Evolutionary conservation across 1,140 invertebrate genomes (phyloP), one percentile per base, ranked within the genome.

Genomic region (Drosophila carrolli): DNA sequence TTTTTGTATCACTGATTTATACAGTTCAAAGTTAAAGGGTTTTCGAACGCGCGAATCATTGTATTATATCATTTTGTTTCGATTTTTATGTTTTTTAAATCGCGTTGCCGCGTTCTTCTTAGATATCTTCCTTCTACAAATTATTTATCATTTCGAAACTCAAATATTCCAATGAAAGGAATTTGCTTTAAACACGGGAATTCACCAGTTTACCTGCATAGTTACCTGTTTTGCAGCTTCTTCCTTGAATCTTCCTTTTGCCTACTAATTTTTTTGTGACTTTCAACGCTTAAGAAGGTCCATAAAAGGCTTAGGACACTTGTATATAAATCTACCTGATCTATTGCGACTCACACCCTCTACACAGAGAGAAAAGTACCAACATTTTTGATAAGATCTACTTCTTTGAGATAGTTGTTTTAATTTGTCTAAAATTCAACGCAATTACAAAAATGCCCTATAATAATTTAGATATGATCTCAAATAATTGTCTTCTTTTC

Each of bases 301-400:
- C 75, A 75, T 79, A 86, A 88, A 86, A 46, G 79, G 80, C 83
- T 86, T 86, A 86, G 68, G 68, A 71, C 65, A 71, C 65, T 71
- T 58, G 51, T 14, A 35, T 38, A 29, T 41, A 48, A 65, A 53
- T 58, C 57, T 58, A 63, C 46, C 46, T 53, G 50, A 37, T 48
- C 40, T 14, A 48, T 46, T 53, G 19, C 29, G 53, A 46, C 50
- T 58, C 63, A 70, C 63, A 72, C 75, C 62, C 67, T 47, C 71
- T 50, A 14, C 44, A 40, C 41, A 27, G 51, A 6, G 56, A 53
- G 47, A 46, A 53, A 71, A 55, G 19, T 13, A 14, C 14, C 7
- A 11, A 10, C 0, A 5, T 57, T 41, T 7, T 2, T n/a, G 29
- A 0, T n/a, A 4, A 8, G 8, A 10, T 10, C 23, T 23, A 23